These are phyloP conservation scores for Neostethus bicornis DNA, from an alignment of 2,797 vertebrate species.

Conservation along the genomic window DNA sequence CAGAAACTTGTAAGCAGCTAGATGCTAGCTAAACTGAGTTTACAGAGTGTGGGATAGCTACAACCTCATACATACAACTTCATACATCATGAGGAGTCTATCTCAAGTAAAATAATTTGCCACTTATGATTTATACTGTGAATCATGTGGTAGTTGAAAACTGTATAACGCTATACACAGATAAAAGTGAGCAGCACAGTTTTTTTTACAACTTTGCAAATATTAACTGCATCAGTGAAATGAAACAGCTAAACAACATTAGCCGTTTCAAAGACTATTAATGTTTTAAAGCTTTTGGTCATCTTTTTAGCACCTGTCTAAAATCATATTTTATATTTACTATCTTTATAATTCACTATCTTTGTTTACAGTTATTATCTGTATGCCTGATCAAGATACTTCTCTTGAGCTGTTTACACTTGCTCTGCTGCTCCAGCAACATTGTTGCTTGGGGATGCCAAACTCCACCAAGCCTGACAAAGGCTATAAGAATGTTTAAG, in stretches of 20 bases:
- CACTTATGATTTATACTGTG: too few relatives aligned
- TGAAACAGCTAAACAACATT: constrained; percentile 11
- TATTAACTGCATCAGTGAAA: constrained; percentile 15
- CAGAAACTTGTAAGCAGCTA: neutral
- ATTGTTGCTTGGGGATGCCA: constrained; percentile 64
- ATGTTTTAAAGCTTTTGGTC: constrained; percentile 10
- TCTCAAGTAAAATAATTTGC: too few relatives aligned
- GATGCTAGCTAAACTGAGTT: neutral
- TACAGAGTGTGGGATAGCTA: too few relatives aligned
- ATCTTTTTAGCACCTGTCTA: constrained; percentile 14
- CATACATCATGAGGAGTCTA: too few relatives aligned
- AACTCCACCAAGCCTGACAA: constrained; percentile 32
- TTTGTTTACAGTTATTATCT: constrained; percentile 75
- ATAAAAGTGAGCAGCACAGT: neutral
- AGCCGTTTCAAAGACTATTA: constrained; percentile 21
- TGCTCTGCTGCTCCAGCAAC: constrained; percentile 54
- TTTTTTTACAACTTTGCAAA: neutral
- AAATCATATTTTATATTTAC: constrained; percentile 6
- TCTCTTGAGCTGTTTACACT: constrained; percentile 79
- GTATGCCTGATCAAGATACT: constrained; percentile 66
- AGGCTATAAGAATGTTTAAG: too few relatives aligned
- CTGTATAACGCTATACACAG: neutral
- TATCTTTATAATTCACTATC: constrained; percentile 66
- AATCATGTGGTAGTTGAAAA: too few relatives aligned
- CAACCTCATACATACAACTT: too few relatives aligned